Conservation (phyloP, 2,797 vertebrate species). For the Crocidura indochinensis region DNA sequence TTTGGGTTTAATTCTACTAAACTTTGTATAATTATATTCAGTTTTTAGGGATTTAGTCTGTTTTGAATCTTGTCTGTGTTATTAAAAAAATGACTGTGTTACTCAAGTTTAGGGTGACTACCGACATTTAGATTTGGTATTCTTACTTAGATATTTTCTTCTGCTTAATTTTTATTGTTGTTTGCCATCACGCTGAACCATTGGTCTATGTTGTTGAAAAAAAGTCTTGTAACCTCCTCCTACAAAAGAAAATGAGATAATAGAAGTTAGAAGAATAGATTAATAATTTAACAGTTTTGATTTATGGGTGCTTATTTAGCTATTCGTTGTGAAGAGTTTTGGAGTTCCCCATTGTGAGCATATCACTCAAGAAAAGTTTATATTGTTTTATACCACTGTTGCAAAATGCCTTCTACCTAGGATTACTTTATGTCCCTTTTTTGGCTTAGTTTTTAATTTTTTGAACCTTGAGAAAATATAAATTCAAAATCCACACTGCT, state of each 20-base stretch:
- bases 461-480: background rate
- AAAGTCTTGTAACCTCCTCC: background rate
- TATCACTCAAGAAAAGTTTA: slow-evolving; percentile 48
- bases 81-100: background rate
- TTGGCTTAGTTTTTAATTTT: background rate
- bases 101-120: slow-evolving; percentile 28
- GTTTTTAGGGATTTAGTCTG: background rate
- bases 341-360: background rate
- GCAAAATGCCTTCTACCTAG: background rate
- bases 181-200: background rate
- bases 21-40: background rate
- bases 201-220: slow-evolving; percentile 18
- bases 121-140: slow-evolving; percentile 32
- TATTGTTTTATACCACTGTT: slow-evolving; percentile 25
- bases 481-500: slow-evolving; percentile 26
- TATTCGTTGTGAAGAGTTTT: slow-evolving; percentile 22
- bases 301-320: slow-evolving; percentile 34
- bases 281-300: slow-evolving; percentile 54
- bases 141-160: slow-evolving; percentile 11
- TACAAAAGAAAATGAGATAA: slow-evolving; percentile 38
- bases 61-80: background rate
- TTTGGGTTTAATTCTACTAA: slow-evolving; percentile 31
- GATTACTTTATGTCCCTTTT: background rate
- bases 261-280: background rate
- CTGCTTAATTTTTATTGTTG: background rate